These are phyloP conservation scores for Anseranas semipalmata DNA, from an alignment of 2,113 vertebrate genomes.

Conservation along the genomic window DNA sequence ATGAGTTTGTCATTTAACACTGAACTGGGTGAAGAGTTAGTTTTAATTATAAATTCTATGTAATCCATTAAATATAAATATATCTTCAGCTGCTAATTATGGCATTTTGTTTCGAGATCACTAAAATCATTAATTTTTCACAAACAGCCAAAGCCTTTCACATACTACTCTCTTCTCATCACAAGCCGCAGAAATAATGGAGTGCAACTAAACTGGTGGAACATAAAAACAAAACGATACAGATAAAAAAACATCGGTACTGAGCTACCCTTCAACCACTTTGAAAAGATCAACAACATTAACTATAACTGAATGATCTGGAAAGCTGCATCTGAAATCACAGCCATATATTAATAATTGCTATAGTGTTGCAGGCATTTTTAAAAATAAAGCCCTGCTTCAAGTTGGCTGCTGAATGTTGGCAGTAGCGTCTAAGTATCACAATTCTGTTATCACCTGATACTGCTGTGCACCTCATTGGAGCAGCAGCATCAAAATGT, in stretches of 20 bases:
- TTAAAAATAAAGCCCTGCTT: neutral
- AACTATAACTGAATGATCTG: neutral
- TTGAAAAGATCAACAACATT: neutral
- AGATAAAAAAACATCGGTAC: neutral
- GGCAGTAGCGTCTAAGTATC: neutral
- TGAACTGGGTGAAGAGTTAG: neutral
- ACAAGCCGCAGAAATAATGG: neutral
- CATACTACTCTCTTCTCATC: neutral
- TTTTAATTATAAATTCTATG: neutral
- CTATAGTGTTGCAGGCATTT: neutral
- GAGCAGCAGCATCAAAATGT: conserved; percentile 36
- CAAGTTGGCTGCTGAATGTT: neutral
- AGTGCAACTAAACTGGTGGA: neutral
- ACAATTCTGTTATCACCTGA: neutral
- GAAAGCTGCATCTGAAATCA: neutral
- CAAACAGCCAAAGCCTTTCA: neutral
- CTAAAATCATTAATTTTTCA: neutral
- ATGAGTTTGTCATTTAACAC: neutral
- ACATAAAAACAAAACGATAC: neutral
- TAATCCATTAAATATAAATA: neutral
- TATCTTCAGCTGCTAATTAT: neutral
- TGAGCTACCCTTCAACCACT: neutral
- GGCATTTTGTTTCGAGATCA: neutral
- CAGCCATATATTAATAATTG: neutral
- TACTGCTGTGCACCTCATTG: neutral